Base-by-base conservation (phyloP, 1,140 invertebrate species). In the Pogonomyrmex barbatus region DNA sequence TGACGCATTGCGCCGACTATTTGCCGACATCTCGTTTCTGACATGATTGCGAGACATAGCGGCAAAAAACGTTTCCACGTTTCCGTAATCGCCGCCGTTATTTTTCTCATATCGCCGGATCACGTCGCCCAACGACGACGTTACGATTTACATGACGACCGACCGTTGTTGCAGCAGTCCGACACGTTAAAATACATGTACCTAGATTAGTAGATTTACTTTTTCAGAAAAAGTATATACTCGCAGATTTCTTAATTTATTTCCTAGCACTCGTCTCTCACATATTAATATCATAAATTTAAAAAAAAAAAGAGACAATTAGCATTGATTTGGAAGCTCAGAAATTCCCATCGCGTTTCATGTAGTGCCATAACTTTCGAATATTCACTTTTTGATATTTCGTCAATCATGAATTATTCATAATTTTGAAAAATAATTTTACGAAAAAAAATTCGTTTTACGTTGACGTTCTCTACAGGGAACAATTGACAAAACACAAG, bases 1-100 rank as follows among this genome's bases (percentile, higher is more conserved):
- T 78, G 58, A 78, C 76, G 76, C 45, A 78, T 78, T 65, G 76
- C 76, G 45, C 30, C 17, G 45, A 47, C 58, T 78, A 50, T 78
- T 78, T 65, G 60, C 42, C 33, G 39, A 17, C 42, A 77, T 36
- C 42, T 78, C 76, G 45, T 78, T 14, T 65, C 76, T 78, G 45
- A 78, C 10, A 30, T 78, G 36, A 78, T 42, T 47, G 76, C 56
- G 45, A 75, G 5, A 78, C 9, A 2, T 33, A 45, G 65, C 39
- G 10, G 4, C 42, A 47, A 45, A 78, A 78, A 50, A 9, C 36
- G 76, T 78, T 24, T 65, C n/a, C 60, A 33, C 10, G 30, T 5
- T 65, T 60, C 10, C 30, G 5, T 65, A 78, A 78, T 78, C 42
- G 58, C 42, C 42, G 24, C 58, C 30, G 45, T 65, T 75, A 50